A percentile compares a stretch with the other conserved stretches of the same genome.
phyloP scores from a whole-genome alignment of 92 coral and sea anemone species.

The Parazoanthus darwini region DNA sequence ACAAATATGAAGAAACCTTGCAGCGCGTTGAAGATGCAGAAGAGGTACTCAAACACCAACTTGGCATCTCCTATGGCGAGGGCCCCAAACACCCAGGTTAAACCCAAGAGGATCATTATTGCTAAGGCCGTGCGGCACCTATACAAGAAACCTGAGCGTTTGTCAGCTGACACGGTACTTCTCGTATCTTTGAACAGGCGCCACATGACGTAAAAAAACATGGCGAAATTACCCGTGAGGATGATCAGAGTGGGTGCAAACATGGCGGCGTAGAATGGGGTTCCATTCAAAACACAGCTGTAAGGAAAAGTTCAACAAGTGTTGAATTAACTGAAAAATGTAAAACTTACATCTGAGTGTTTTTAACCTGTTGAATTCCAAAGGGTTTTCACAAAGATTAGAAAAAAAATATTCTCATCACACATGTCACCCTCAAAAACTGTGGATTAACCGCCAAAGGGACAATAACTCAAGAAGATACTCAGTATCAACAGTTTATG shows the following conservation, averaged over 20 bases:
- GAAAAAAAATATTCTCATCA: no score
- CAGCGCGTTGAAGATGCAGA: conserved; percentile 54
- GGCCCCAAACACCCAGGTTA: conserved; percentile 60
- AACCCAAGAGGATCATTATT: conserved; percentile 50
- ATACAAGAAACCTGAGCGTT: conserved; percentile 15
- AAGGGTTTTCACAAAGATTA: no score
- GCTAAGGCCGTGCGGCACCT: conserved; percentile 41
- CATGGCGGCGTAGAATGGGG: conserved; percentile 45
- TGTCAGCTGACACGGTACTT: conserved; percentile 44
- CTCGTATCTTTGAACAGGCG: conserved; percentile 45
- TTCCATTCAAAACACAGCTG: conserved; percentile 52
- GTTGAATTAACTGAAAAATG: no score
- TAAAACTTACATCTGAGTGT: neutral
- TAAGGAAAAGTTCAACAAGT: neutral
- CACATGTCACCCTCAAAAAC: no score
- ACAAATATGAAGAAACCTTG: conserved; percentile 57
- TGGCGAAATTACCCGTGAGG: conserved; percentile 41
- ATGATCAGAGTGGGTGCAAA: conserved; percentile 42
- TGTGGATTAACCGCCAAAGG: no score
- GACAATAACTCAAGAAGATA: no score
- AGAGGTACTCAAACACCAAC: conserved; percentile 46
- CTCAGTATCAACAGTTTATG: no score
- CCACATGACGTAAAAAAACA: conserved; percentile 47
- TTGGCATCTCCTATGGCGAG: conserved; percentile 52
- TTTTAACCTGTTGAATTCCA: neutral